phyloP scores from a whole-genome alignment of 2,888 invertebrate species.

The Diaprepes abbreviatus region DNA sequence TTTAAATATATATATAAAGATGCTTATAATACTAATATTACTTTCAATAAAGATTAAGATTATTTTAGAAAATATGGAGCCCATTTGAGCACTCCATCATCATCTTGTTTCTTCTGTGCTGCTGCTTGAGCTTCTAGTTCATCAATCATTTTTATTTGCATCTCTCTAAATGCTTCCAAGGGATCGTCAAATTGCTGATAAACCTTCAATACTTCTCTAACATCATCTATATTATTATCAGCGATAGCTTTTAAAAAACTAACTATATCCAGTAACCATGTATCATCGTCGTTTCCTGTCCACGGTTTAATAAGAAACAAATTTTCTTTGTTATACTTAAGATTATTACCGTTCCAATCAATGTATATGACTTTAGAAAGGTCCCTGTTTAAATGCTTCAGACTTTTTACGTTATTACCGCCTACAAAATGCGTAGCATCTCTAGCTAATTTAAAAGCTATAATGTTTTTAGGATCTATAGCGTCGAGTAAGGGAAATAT shows the following conservation, averaged over 20 bases:
- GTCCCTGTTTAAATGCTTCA: conserved; percentile 86
- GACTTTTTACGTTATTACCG: conserved; percentile 93
- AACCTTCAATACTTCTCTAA: conserved; percentile 90
- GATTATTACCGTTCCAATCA: conserved; percentile 91
- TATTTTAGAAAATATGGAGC: too few species aligned
- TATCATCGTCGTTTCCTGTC: conserved; percentile 86
- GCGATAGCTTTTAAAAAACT: conserved; percentile 78
- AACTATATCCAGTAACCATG: conserved; percentile 88
- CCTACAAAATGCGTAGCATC: conserved; percentile 95
- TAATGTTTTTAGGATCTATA: conserved; percentile 88
- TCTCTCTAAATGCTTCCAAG: conserved; percentile 90
- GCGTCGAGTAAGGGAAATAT: conserved; percentile 84
- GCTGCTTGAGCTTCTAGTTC: conserved; percentile 74
- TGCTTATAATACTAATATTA: too few species aligned
- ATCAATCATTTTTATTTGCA: conserved; percentile 83
- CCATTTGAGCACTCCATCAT: not conserved
- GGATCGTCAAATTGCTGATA: conserved; percentile 95
- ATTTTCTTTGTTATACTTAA: conserved; percentile 86
- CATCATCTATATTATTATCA: conserved; percentile 89
- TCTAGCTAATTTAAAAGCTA: conserved; percentile 90
- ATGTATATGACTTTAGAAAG: conserved; percentile 91
- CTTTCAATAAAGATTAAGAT: too few species aligned
- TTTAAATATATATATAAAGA: too few species aligned
- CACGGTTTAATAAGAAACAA: conserved; percentile 89
- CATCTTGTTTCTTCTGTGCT: conserved; percentile 59